Evolutionary conservation across 1,140 invertebrate genomes (phyloP).

Genomic region (Halesus radiatus): DNA sequence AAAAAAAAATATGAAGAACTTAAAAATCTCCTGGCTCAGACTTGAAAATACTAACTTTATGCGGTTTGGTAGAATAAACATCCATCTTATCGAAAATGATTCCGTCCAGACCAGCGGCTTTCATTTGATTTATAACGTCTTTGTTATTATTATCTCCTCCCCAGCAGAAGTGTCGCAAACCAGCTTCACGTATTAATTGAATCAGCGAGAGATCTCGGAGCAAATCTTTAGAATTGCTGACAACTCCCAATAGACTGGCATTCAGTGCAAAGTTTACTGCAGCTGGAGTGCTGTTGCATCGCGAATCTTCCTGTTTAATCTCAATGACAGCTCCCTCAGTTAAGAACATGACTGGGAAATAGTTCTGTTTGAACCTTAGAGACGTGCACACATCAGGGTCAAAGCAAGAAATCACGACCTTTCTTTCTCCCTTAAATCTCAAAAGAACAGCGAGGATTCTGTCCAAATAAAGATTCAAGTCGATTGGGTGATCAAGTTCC

Average conservation of each 20-base stretch:
- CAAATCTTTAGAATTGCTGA: slow-evolving; percentile 92
- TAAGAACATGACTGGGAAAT: slow-evolving; percentile 94
- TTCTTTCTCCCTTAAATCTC: slow-evolving; percentile 80
- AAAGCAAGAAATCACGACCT: slow-evolving; percentile 94
- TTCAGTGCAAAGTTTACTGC: slow-evolving; percentile 86
- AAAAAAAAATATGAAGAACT: background rate
- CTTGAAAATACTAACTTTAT: background rate
- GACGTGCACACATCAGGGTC: slow-evolving; percentile 95
- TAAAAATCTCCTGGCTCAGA: background rate
- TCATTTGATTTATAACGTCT: slow-evolving; percentile 87
- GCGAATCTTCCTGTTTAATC: slow-evolving; percentile 86
- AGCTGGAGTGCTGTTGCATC: slow-evolving; percentile 84
- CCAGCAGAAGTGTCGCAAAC: slow-evolving; percentile 94
- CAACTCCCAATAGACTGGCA: slow-evolving; percentile 88
- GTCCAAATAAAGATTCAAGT: slow-evolving; percentile 93
- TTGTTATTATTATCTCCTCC: slow-evolving; percentile 95
- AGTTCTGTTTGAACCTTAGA: slow-evolving; percentile 93
- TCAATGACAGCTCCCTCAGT: slow-evolving; percentile 87
- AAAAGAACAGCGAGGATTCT: slow-evolving; percentile 84
- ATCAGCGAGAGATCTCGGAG: slow-evolving; percentile 85
- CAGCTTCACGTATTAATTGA: slow-evolving; percentile 80
- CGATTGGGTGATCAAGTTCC: slow-evolving; percentile 89
- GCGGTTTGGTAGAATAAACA: slow-evolving; percentile 55
- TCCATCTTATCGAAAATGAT: slow-evolving; percentile 95
- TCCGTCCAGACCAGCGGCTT: slow-evolving; percentile 89